phyloP scores from a whole-genome alignment of 2,888 invertebrate species.

The Yponomeuta cagnagella region DNA sequence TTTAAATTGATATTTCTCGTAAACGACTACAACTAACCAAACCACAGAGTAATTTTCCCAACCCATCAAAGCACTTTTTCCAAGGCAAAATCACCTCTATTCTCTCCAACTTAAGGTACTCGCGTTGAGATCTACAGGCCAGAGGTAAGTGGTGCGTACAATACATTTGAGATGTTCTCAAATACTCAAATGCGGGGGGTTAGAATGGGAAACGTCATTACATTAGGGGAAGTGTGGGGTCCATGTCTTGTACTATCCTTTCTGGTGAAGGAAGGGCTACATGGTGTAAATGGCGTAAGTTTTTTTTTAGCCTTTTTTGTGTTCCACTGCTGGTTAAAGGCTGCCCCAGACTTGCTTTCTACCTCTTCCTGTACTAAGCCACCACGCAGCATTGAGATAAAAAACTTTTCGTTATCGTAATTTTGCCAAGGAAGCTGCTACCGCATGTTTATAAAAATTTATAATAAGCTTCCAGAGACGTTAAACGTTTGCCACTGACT shows the following conservation, averaged over 20 bases:
- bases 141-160: neutral
- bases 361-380: too few species aligned
- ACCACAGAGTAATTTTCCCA: neutral
- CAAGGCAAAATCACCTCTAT: neutral
- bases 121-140: neutral
- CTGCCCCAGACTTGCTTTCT: too few species aligned
- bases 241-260: neutral
- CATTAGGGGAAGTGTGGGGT: conserved; percentile 22
- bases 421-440: too few species aligned
- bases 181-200: conserved; percentile 20
- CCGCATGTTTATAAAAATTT: too few species aligned
- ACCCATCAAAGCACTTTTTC: neutral
- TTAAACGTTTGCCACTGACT: too few species aligned
- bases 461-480: too few species aligned
- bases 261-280: neutral
- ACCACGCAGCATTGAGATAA: too few species aligned
- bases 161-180: conserved; percentile 21
- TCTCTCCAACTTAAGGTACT: neutral
- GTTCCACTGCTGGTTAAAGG: too few species aligned
- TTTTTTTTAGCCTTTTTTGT: neutral
- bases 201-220: conserved; percentile 29
- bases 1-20: neutral
- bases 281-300: neutral
- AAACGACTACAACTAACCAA: neutral
- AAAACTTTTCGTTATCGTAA: too few species aligned